phyloP scores from a whole-genome alignment of 2,797 vertebrate species.

The Graptemys geographica region DNA sequence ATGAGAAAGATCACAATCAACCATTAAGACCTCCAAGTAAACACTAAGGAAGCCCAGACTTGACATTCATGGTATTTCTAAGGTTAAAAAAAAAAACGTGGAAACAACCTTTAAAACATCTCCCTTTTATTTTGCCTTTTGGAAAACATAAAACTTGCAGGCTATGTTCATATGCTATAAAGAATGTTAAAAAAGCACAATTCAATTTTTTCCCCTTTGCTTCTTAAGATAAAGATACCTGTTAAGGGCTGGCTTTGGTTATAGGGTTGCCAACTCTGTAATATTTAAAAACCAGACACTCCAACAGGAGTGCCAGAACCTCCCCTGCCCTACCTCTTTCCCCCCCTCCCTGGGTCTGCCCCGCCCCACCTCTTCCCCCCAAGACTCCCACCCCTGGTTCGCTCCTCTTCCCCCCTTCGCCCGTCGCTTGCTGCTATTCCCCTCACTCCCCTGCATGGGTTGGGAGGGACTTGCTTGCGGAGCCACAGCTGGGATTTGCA shows the following conservation, averaged over 20 bases:
- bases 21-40: conserved; percentile 18
- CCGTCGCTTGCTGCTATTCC: too few relatives aligned
- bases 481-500: too few relatives aligned
- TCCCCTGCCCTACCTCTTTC: too few relatives aligned
- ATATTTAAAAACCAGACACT: too few relatives aligned
- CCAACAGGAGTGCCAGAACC: too few relatives aligned
- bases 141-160: not conserved
- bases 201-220: not conserved
- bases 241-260: not conserved
- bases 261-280: too few relatives aligned
- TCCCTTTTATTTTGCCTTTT: not conserved
- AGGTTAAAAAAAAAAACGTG: not conserved
- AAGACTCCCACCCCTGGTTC: too few relatives aligned
- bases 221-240: not conserved
- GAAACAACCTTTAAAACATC: not conserved
- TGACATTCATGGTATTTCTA: not conserved
- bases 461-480: too few relatives aligned
- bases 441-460: too few relatives aligned
- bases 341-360: too few relatives aligned
- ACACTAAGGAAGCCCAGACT: not conserved
- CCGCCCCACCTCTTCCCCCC: too few relatives aligned
- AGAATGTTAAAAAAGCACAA: not conserved
- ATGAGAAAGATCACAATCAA: not conserved
- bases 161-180: not conserved
- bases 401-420: too few relatives aligned